Percentiles rank a stretch among this genome's conserved stretches.
Conservation (phyloP, 2,113 vertebrate species). For the Apteryx mantelli region DNA sequence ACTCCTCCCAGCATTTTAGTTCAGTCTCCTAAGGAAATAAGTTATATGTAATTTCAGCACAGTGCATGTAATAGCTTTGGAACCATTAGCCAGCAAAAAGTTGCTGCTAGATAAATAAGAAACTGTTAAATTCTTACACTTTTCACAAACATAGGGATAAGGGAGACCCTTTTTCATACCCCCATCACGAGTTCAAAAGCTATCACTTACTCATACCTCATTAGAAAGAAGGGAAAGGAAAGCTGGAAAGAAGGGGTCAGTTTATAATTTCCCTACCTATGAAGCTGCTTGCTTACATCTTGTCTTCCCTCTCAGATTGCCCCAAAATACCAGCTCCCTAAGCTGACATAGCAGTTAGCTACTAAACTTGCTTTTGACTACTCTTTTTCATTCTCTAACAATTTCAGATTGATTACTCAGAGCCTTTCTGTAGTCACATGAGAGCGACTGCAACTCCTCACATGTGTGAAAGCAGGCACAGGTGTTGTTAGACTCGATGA, state of each 20-base stretch:
- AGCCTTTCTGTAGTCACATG: neutral
- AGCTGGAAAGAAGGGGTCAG: neutral
- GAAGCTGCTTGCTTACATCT: neutral
- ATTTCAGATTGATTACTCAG: neutral
- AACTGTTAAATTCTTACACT: neutral
- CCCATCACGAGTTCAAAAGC: rapidly evolving
- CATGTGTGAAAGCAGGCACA: neutral
- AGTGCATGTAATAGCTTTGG: rapidly evolving
- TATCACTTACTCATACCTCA: neutral
- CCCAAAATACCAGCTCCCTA: neutral
- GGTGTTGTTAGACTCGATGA: neutral
- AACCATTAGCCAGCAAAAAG: neutral
- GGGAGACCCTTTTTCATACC: neutral
- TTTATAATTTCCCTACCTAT: rapidly evolving
- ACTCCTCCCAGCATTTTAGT: neutral
- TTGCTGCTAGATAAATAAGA: neutral
- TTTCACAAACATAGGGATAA: neutral
- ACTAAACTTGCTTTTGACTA: neutral
- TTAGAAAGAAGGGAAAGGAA: neutral
- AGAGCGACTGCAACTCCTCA: neutral
- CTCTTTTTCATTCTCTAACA: neutral
- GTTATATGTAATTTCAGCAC: neutral
- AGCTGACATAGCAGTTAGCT: neutral
- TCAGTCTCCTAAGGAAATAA: neutral
- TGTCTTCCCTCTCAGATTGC: rapidly evolving